Base-by-base conservation (phyloP, 1,140 invertebrate genomes). In the Drosophila pseudoananassae region DNA sequence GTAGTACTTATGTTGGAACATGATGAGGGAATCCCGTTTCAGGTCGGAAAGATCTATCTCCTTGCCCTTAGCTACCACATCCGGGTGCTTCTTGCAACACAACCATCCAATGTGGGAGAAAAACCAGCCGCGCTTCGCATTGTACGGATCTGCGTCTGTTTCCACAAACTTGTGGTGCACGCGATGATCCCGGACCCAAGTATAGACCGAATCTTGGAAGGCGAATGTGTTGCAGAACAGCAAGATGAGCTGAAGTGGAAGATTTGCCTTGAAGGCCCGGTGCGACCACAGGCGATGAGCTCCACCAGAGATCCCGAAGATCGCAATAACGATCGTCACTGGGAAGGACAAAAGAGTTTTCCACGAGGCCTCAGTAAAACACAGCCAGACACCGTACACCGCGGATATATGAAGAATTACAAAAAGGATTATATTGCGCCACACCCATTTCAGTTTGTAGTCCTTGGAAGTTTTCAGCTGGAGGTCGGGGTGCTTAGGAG, bases 101-200 rank as follows among this genome's bases (percentile, higher is more conserved):
- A 99, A 92, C 98, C 98, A 99, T 5, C 98, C 98, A 57, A 99
- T 94, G 89, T 99, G 98, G 0, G 98, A 94, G 92, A 99, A 99
- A 93, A 99, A 99, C 92, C 99, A 98, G 3, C 98, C 98, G 4
- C 98, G 89, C 2, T 94, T 97, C 2, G 97, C 97, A 92, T 99
- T 99, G 88, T 99, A 98, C 0, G 98, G 98, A 92, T 99, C 98
- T 1, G 98, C 98, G 92, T 99, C 95, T 0, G 98, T 99, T 92
- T 99, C 98, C 5, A 96, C 96, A 92, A 95, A 99, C 91, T 99
- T 99, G 93, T 99, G 98, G 91, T 99, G 98, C 70, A 98, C 96
- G 70, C 98, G 94, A 92, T 99, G 98, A 91, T 99, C 98, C 56
- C 98, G 93, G 0, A 95, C 94, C 98, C 98, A 99, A 90, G 98